phyloP scores from a whole-genome alignment of 2,113 vertebrate species.

The Hippotragus niger region DNA sequence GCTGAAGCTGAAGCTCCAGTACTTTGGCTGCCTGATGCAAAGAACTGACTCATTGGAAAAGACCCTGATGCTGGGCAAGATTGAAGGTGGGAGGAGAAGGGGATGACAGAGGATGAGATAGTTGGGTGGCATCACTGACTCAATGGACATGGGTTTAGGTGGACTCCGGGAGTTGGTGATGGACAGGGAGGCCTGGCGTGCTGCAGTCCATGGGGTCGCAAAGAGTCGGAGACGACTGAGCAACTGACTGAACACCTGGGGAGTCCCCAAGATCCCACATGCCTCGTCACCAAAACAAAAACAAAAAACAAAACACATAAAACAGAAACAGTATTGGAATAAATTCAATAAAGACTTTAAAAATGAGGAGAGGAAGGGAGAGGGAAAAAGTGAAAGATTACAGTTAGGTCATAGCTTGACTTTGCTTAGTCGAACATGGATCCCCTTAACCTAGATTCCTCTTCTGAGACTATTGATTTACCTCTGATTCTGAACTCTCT shows the following conservation, averaged over 20 bases:
- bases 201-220: neutral
- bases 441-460: neutral
- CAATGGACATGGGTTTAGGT: neutral
- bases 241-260: neutral
- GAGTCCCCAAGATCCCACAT: neutral
- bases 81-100: neutral
- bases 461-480: constrained; percentile 15
- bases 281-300: accelerated
- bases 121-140: neutral
- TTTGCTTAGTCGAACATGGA: neutral
- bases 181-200: neutral
- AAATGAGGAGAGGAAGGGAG: neutral
- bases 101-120: neutral
- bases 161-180: neutral
- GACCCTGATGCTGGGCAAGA: neutral
- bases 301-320: neutral
- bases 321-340: neutral
- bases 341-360: neutral
- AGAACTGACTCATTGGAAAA: neutral
- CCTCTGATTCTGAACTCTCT: neutral
- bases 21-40: neutral
- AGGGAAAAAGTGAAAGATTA: neutral
- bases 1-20: neutral
- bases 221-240: neutral
- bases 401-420: neutral